A percentile compares a stretch with the other conserved stretches of the same genome.
Conservation (phyloP, 2,888 invertebrate genomes). For the Laothoe populi region DNA sequence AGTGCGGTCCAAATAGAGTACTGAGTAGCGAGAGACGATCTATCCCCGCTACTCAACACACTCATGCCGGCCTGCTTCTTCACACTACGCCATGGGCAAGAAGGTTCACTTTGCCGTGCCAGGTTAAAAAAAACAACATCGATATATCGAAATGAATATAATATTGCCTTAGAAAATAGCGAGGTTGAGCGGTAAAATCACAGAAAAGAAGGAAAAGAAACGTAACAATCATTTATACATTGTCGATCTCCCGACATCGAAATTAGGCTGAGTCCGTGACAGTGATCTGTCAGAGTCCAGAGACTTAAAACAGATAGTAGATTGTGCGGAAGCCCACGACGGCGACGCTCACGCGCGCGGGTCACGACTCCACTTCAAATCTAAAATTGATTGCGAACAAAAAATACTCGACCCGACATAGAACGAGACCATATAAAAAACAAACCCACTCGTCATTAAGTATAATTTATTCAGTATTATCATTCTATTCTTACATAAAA, state of each 20-base stretch:
- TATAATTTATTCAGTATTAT: slow-evolving; percentile 75
- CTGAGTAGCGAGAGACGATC: too few relatives aligned
- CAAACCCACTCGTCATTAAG: slow-evolving; percentile 65
- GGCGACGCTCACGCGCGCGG: slow-evolving; percentile 55
- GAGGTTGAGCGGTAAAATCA: too few relatives aligned
- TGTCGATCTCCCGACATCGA: not conserved
- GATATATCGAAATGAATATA: too few relatives aligned
- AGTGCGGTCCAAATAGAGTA: too few relatives aligned
- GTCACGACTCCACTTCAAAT: slow-evolving; percentile 78
- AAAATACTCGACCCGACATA: slow-evolving; percentile 53
- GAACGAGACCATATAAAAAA: slow-evolving; percentile 60
- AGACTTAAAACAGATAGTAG: slow-evolving; percentile 43
- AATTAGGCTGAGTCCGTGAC: slow-evolving; percentile 9
- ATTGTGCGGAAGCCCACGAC: slow-evolving; percentile 66
- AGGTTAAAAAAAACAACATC: too few relatives aligned
- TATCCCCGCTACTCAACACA: too few relatives aligned
- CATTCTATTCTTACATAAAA: slow-evolving; percentile 62
- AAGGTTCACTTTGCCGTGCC: too few relatives aligned
- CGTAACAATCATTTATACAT: not conserved
- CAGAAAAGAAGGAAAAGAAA: too few relatives aligned
- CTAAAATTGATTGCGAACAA: slow-evolving; percentile 75
- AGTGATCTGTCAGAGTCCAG: slow-evolving; percentile 37
- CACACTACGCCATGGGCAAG: too few relatives aligned
- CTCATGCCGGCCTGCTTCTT: too few relatives aligned
- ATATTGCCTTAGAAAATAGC: too few relatives aligned